These are phyloP conservation scores for Xestobium rufovillosum DNA, from an alignment of 2,888 invertebrate species.

Conservation along the genomic window DNA sequence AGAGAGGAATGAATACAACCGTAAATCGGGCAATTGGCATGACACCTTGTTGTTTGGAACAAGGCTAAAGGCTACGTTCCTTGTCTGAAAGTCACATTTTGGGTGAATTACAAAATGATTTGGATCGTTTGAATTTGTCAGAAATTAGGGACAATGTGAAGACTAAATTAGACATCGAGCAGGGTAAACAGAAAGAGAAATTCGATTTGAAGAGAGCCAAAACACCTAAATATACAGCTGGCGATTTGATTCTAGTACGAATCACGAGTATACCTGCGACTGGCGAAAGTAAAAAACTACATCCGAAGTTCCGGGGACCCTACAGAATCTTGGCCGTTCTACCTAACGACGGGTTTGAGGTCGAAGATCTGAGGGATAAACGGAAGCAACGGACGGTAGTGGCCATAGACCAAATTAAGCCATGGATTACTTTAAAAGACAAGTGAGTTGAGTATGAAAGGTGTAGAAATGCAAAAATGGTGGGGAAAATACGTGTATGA, in stretches of 20 bases:
- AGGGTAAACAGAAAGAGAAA: not conserved
- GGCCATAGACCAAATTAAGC: slow-evolving; percentile 7
- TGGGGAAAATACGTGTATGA: too few species aligned
- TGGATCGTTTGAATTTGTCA: slow-evolving; percentile 4
- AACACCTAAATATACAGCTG: not conserved
- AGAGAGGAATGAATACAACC: slow-evolving; percentile 8
- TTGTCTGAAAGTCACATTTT: slow-evolving; percentile 1
- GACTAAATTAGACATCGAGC: not conserved
- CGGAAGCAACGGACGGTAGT: slow-evolving; percentile 4
- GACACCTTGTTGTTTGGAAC: slow-evolving; percentile 4
- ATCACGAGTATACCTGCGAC: too few species aligned
- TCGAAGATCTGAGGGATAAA: slow-evolving; percentile 7
- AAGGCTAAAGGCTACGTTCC: slow-evolving; percentile 1
- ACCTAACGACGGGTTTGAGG: slow-evolving; percentile 6
- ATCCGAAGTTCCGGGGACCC: too few species aligned
- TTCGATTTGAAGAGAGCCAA: slow-evolving; percentile 7
- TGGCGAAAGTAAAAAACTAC: too few species aligned
- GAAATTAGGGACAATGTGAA: slow-evolving; percentile 1
- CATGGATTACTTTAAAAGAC: slow-evolving; percentile 6
- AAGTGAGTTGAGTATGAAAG: too few species aligned
- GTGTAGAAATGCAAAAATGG: too few species aligned
- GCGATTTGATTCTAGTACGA: too few species aligned
- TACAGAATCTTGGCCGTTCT: too few species aligned
- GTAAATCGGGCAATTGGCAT: slow-evolving; percentile 5
- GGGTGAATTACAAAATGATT: not conserved